Base-by-base conservation (phyloP, 1,140 invertebrate genomes). In the Chelonus insularis region DNA sequence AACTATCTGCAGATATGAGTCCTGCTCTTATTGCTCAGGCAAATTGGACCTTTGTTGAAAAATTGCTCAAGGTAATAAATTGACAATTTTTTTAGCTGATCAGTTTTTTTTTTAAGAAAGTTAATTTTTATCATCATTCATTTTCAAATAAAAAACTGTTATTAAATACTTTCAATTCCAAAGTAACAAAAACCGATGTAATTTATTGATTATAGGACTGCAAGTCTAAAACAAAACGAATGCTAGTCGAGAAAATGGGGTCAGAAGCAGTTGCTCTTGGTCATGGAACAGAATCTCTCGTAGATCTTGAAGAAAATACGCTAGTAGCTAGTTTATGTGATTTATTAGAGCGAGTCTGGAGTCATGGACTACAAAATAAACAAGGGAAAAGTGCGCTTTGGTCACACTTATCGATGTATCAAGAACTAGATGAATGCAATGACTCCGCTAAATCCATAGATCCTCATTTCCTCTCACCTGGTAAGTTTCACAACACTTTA, bases 21-120 rank as follows among this genome's bases (percentile, higher is more conserved):
- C 89, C 90, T 4, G 90, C 92, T 4, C 82, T 92, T n/a, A 92
- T 96, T 68, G 95, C 94, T n/a, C 95, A 98, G 79, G 94, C 94
- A 11, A 98, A 99, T 81, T 97, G 95, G 91, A 95, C 93, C 37
- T 99, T 99, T 84, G 96, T 99, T 14, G 95, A 99, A 74, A 95
- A 96, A 72, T 84, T 99, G 63, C 83, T 99, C 11, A 95, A 95
- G 87, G 94, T 96, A 84, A 67, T 43, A 45, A 18, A 45, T 54
- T 6, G 14, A 18, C 7, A 1, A 21, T 25, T 29, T 52, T 3
- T 1, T 45, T 11, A 41, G 8, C 4, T n/a, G 5, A 41, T 41
- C 37, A 14, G 4, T n/a, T n/a, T n/a, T n/a, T n/a, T n/a, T n/a
- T n/a, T n/a, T n/a, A n/a, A n/a, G n/a, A n/a, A n/a, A n/a, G n/a